Conservation (phyloP, 1,140 invertebrate species). For the Formica exsecta region DNA sequence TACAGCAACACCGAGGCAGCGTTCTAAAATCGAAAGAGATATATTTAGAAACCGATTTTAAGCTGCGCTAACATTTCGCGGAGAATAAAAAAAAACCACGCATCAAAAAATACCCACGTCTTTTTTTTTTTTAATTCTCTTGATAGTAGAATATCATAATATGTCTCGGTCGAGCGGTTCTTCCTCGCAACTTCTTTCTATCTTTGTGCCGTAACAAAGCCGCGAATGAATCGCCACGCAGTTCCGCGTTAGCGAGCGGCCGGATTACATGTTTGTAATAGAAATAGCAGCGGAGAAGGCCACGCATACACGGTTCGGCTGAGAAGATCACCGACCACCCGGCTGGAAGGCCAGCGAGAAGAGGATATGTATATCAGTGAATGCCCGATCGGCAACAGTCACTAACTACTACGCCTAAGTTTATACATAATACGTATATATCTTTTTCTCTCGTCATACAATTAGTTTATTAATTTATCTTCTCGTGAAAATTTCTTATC, state of each 20-base stretch:
- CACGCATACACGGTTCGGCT: slow-evolving; percentile 5
- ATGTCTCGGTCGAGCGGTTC: neutral
- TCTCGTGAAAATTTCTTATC: neutral
- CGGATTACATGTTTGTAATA: slow-evolving; percentile 64
- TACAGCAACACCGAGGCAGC: neutral
- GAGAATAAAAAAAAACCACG: slow-evolving; percentile 14
- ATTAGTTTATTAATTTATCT: neutral
- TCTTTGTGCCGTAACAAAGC: slow-evolving; percentile 27
- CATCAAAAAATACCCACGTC: neutral
- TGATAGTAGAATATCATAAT: neutral
- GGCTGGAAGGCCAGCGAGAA: slow-evolving; percentile 22
- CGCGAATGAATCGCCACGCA: neutral
- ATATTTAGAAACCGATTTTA: neutral
- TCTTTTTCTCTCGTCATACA: neutral
- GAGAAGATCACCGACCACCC: slow-evolving; percentile 40
- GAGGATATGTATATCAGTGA: slow-evolving; percentile 45
- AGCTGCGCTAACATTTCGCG: neutral
- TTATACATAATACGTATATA: neutral
- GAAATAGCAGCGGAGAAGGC: slow-evolving; percentile 50
- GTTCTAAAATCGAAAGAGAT: slow-evolving; percentile 7
- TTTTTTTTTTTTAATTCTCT: neutral
- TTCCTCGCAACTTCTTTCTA: slow-evolving; percentile 9
- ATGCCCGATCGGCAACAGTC: slow-evolving; percentile 27
- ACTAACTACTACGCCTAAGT: neutral
- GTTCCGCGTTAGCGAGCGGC: slow-evolving; percentile 16